These are phyloP conservation scores for Mormyrops boulengeri DNA, from an alignment of 2,797 vertebrate genomes.

Conservation along the genomic window DNA sequence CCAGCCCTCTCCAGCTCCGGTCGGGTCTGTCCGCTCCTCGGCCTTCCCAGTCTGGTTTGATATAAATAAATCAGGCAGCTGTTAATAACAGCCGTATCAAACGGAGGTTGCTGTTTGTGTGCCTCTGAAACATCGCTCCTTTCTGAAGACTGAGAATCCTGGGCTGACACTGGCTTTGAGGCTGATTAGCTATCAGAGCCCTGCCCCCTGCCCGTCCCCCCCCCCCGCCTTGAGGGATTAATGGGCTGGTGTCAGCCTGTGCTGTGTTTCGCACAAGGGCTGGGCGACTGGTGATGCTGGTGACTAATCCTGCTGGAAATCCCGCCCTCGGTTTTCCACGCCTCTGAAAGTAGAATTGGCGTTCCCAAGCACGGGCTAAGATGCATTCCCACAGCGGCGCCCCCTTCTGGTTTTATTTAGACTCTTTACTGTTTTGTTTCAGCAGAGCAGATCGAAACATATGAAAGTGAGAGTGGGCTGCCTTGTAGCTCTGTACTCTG, in stretches of 20 bases:
- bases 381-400: not conserved
- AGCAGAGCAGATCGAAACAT: constrained; percentile 12
- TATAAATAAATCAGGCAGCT: not conserved
- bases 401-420: not conserved
- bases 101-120: not conserved
- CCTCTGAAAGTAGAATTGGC: not conserved
- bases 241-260: constrained; percentile 2
- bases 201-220: not conserved
- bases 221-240: not conserved
- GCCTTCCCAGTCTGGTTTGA: not conserved
- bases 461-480: not conserved
- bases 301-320: not conserved
- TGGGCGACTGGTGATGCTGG: not conserved
- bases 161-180: not conserved
- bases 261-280: not conserved
- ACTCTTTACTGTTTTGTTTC: not conserved
- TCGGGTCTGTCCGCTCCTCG: not conserved
- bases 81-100: not conserved
- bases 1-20: not conserved
- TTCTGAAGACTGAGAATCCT: not conserved
- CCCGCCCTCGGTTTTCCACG: not conserved
- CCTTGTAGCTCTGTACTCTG: not conserved
- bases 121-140: not conserved
- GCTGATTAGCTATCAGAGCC: too few relatives aligned
- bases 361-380: not conserved